Evolutionary conservation across 2,888 invertebrate genomes (phyloP), one percentile per base, ranked within the genome.

Genomic region (Pyrrhia umbra): DNA sequence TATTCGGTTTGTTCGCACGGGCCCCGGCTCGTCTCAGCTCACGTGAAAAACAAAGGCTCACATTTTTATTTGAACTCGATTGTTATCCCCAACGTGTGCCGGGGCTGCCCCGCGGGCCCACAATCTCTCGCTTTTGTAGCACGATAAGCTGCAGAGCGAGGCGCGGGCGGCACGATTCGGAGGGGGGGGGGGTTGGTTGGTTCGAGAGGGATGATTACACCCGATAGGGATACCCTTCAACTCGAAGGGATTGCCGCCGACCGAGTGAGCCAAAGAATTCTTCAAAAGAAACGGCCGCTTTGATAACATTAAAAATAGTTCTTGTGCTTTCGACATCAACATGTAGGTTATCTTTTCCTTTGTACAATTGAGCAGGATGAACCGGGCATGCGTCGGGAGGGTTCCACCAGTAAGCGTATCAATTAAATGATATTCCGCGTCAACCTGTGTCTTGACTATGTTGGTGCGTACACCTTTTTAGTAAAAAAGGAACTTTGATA

Each of bases 41-140:
- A 61, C 39, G 51, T 65, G 61, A 80, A 83, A 81, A 83, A 85
- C 84, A 84, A 87, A 82, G 79, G 80, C 76, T 77, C 82, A 46
- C 42, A 80, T 75, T 83, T 84, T 85, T 85, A 88, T 88, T 86
- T 84, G 82, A 82, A 83, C 71, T 82, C 81, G 75, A 84, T 85
- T 85, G 85, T 82, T 77, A 79, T 77, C 82, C 72, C 25, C 46
- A 34, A 59, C 66, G 50, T 56, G 62, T 54, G 43, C 47, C 40
- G 20, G 57, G 15, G 47, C 47, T 69, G 57, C 65, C 75, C 73
- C 72, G 76, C 65, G 64, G 74, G 57, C 62, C 15, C 49, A 21
- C 39, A 54, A 60, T 47, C 67, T 58, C 60, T 58, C 73, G 66
- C 55, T 51, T 60, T 83, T 82, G 80, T 79, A 79, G 73, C 43